Conservation (phyloP, 2,797 vertebrate species). For the Phoeniculus purpureus region DNA sequence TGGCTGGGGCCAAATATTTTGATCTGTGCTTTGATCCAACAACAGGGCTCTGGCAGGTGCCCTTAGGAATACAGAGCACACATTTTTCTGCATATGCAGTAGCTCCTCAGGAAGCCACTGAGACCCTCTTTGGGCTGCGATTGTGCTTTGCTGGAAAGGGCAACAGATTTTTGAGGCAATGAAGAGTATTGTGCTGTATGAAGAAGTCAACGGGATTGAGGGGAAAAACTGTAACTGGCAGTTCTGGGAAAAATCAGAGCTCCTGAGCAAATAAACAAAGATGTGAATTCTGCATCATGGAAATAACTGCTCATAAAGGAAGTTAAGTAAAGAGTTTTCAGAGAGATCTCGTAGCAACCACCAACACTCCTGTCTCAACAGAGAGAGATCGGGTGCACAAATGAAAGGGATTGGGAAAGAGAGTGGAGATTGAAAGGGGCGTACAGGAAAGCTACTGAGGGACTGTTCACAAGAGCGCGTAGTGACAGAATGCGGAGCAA, state of each 20-base stretch:
- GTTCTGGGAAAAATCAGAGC: neutral
- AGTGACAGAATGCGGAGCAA: too few species aligned
- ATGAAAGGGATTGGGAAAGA: neutral
- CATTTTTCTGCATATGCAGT: neutral
- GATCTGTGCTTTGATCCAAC: neutral
- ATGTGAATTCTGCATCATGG: neutral
- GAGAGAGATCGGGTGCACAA: neutral
- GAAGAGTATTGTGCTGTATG: neutral
- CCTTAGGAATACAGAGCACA: neutral
- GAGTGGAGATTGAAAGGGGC: neutral
- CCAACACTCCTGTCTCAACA: neutral
- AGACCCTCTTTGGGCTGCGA: neutral
- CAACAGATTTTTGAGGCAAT: neutral
- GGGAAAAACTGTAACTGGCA: neutral
- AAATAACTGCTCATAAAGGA: neutral
- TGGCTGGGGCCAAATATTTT: neutral
- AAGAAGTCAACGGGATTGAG: neutral
- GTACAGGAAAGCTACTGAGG: too few species aligned
- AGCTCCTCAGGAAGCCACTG: neutral
- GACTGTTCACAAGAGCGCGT: too few species aligned
- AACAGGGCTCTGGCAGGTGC: constrained; percentile 24
- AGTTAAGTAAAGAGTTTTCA: neutral
- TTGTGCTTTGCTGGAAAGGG: neutral
- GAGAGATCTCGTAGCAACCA: neutral
- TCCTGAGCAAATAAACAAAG: neutral